Conservation (phyloP, 1,140 invertebrate species). For the Drosophila tani region DNA sequence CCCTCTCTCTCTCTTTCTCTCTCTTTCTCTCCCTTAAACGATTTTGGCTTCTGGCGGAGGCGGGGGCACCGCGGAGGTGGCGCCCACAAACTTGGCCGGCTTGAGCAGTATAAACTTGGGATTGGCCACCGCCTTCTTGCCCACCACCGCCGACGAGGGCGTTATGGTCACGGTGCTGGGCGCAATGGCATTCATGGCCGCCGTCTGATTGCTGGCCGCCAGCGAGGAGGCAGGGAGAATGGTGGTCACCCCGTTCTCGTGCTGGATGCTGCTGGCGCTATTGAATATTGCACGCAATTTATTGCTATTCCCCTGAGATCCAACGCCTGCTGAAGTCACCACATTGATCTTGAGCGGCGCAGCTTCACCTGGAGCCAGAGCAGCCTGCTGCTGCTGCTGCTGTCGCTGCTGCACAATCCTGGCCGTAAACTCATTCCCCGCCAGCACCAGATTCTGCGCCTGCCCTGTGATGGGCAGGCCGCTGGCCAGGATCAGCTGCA, state of each 20-base stretch:
- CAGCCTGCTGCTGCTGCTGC: background rate
- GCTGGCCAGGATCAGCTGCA: slow-evolving; percentile 75
- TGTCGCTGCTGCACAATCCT: slow-evolving; percentile 63
- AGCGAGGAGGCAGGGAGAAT: slow-evolving; percentile 78
- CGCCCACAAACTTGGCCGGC: slow-evolving; percentile 46
- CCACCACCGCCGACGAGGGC: slow-evolving; percentile 41
- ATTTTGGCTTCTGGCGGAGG: slow-evolving; percentile 57
- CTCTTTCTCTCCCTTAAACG: slow-evolving; percentile 23
- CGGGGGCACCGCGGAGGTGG: slow-evolving; percentile 10
- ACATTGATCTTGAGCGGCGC: slow-evolving; percentile 46
- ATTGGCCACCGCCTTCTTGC: slow-evolving; percentile 56
- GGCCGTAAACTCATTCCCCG: slow-evolving; percentile 77
- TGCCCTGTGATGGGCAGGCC: slow-evolving; percentile 74
- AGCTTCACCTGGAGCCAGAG: too few species aligned
- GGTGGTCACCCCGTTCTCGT: slow-evolving; percentile 81
- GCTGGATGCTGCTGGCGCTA: slow-evolving; percentile 74
- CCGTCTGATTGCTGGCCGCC: slow-evolving; percentile 73
- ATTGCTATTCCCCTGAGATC: slow-evolving; percentile 71
- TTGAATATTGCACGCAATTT: slow-evolving; percentile 82
- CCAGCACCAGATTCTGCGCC: slow-evolving; percentile 73
- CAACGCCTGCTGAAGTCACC: background rate
- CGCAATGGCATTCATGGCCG: slow-evolving; percentile 79
- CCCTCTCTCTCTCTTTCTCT: background rate
- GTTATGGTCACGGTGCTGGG: slow-evolving; percentile 82
- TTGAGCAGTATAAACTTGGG: slow-evolving; percentile 73